Base-by-base conservation (phyloP, 2,888 invertebrate genomes). In the Tortrix viridana region DNA sequence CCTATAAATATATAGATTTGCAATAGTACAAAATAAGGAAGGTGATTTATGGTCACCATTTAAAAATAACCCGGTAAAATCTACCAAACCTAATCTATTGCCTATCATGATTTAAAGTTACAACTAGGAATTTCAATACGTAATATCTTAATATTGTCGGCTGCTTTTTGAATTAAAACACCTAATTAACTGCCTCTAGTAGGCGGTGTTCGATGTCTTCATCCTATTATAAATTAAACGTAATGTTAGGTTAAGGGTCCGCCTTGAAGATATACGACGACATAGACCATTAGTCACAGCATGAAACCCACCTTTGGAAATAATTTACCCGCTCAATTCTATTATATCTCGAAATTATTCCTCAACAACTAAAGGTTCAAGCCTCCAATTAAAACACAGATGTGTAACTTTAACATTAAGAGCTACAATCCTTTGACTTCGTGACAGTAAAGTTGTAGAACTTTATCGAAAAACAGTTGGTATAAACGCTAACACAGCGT, bases 261-360 rank as follows among this genome's bases (percentile, higher is more conserved):
- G 56, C 32, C 54, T 32, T 22, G 20, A 61, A 18, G 5, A 49
- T 77, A 71, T 79, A 82, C 76, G 76, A 81, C 78, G 80, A 81
- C 77, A 79, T 71, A 71, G 50, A 55, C 74, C 80, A 84, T 88
- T 88, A 85, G 84, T 89, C 90, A 88, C 90, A 89, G 90, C 89
- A 70, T 83, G 91, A 77, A 73, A 74, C 71, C 82, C 77, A 38
- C 63, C 48, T 58, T 63, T 63, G 58, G 63, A 63, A 63, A 63
- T 63, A 63, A 63, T 53, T 58, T 63, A 63, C 47, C 32, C 5
- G 41, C 81, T 83, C 84, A 81, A 84, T 84, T 80, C 79, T 84
- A 82, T 83, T 82, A 86, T 84, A 83, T 81, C 78, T 80, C 76
- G 73, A 83, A 84, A 85, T 82, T 80, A 81, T 78, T 81, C 78